Conservation (phyloP, 2,888 invertebrate species). For the Exocentrus adspersus region DNA sequence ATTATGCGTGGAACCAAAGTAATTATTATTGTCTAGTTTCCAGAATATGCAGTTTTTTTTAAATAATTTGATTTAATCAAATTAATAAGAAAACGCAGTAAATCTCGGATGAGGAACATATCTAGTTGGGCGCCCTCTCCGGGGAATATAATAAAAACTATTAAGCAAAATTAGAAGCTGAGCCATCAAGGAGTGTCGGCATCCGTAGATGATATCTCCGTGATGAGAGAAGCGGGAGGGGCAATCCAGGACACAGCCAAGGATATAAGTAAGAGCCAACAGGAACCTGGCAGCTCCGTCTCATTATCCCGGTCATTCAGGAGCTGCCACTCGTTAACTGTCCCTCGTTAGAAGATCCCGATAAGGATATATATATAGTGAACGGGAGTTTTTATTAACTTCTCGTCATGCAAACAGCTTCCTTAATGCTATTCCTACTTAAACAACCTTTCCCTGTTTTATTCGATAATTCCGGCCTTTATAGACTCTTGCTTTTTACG, state of each 20-base stretch:
- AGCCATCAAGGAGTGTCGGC: slow-evolving; percentile 44
- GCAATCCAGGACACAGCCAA: slow-evolving; percentile 44
- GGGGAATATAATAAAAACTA: slow-evolving; percentile 40
- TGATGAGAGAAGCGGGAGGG: slow-evolving; percentile 48
- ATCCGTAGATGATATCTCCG: slow-evolving; percentile 47
- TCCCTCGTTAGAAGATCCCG: slow-evolving; percentile 50
- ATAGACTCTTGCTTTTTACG: neutral
- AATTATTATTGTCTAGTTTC: too few species aligned
- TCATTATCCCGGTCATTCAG: slow-evolving; percentile 53
- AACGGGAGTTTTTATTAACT: slow-evolving; percentile 48
- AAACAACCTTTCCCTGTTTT: slow-evolving; percentile 25
- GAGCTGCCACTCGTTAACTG: slow-evolving; percentile 49
- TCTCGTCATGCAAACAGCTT: slow-evolving; percentile 43
- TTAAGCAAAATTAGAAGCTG: slow-evolving; percentile 48
- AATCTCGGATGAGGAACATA: neutral
- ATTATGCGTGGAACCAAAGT: too few species aligned
- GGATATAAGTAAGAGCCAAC: slow-evolving; percentile 43
- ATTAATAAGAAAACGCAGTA: neutral
- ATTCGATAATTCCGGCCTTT: slow-evolving; percentile 21
- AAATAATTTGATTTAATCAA: too few species aligned
- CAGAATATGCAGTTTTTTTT: too few species aligned
- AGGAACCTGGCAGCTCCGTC: slow-evolving; percentile 43
- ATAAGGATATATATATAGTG: slow-evolving; percentile 47
- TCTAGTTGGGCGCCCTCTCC: neutral
- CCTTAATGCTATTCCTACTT: slow-evolving; percentile 34